phyloP scores from a whole-genome alignment of 2,797 vertebrate species.

The Rhinatrema bivittatum region DNA sequence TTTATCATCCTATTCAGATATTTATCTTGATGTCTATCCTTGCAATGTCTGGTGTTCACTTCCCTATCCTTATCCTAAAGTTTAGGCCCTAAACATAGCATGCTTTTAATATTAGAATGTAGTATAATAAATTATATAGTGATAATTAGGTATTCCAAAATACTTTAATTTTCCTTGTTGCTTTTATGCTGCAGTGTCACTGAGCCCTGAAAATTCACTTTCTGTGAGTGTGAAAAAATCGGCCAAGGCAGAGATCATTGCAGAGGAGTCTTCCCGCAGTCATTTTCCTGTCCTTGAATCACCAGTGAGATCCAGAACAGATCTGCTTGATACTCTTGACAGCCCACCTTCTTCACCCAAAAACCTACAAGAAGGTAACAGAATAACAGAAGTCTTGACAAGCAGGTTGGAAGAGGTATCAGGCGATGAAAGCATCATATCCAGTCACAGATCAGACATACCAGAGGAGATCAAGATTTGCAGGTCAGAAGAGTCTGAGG shows the following conservation, averaged over 20 bases:
- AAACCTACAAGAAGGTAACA: constrained; percentile 24
- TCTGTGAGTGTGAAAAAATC: constrained; percentile 31
- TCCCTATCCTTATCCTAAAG: too few species aligned
- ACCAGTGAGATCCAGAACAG: constrained; percentile 43
- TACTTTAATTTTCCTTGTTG: constrained; percentile 12
- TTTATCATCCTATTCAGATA: too few species aligned
- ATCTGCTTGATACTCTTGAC: constrained; percentile 41
- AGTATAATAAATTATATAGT: constrained; percentile 9
- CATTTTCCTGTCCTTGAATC: constrained; percentile 48
- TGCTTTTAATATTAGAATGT: constrained; percentile 7
- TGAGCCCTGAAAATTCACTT: constrained; percentile 29
- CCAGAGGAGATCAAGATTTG: constrained; percentile 55
- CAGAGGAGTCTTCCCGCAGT: constrained; percentile 33
- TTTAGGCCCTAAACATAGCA: constrained; percentile 8
- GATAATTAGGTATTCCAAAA: constrained; percentile 9
- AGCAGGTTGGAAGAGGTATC: constrained; percentile 24
- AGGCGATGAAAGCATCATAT: constrained; percentile 26
- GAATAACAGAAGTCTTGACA: constrained; percentile 11
- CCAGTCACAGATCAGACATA: constrained; percentile 59
- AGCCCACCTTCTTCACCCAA: constrained; percentile 28
- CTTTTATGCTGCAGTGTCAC: constrained; percentile 38
- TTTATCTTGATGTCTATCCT: too few species aligned
- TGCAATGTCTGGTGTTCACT: too few species aligned
- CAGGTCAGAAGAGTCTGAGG: constrained; percentile 37
- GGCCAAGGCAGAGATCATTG: constrained; percentile 19